These are phyloP conservation scores for Meriones psammophilus DNA, from an alignment of 2,797 vertebrate genomes.

Conservation along the genomic window DNA sequence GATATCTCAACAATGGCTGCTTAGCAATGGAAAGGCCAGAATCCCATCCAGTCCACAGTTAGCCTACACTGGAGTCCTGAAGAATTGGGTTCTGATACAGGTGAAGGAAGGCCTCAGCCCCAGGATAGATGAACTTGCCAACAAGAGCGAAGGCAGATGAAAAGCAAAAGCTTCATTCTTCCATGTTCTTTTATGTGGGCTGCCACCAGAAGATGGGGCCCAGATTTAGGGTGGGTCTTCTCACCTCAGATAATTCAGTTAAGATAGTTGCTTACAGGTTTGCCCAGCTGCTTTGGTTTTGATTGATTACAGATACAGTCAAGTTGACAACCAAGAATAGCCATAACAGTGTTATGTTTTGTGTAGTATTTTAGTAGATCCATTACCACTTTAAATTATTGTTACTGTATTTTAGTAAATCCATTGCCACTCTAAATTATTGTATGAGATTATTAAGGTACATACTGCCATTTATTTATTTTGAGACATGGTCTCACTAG, in stretches of 20 bases:
- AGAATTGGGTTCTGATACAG: neutral
- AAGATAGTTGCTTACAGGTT: neutral
- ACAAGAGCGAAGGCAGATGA: neutral
- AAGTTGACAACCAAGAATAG: neutral
- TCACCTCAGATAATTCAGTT: neutral
- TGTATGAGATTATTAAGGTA: neutral
- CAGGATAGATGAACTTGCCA: neutral
- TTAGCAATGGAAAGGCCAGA: neutral
- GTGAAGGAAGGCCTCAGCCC: neutral
- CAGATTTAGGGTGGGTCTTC: neutral
- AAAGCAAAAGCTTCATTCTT: neutral
- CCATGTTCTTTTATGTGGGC: neutral
- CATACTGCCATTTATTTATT: neutral
- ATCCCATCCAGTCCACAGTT: no score
- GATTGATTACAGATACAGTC: neutral
- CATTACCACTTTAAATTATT: neutral
- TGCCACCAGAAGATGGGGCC: neutral
- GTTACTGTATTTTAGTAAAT: neutral
- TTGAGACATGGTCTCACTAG: neutral
- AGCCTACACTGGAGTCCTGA: neutral
- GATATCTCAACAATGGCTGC: neutral
- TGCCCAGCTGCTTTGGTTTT: neutral
- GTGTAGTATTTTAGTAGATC: constrained; percentile 13
- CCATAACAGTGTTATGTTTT: neutral
- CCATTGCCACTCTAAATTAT: constrained; percentile 20